Percentiles rank a stretch among this genome's conserved stretches.
Evolutionary conservation across 1,140 invertebrate genomes (phyloP).

Genomic region (Asobara japonica): DNA sequence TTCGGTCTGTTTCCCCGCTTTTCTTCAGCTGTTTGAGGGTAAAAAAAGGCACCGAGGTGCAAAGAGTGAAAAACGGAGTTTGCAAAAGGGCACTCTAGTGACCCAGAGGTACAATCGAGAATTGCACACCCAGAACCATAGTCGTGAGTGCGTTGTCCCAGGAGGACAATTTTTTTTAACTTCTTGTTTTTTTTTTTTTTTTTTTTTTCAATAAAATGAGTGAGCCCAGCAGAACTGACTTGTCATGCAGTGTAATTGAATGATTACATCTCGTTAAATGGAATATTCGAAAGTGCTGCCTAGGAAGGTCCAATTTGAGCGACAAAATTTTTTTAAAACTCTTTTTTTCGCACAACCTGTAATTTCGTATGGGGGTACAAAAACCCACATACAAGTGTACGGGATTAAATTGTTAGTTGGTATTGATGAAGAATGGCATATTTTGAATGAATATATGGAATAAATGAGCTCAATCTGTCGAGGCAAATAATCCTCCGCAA

Average conservation of each 20-base stretch:
- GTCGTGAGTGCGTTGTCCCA: not conserved
- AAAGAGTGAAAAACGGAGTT: constrained; percentile 1
- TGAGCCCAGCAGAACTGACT: constrained; percentile 31
- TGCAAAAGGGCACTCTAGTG: not conserved
- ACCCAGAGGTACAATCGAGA: not conserved
- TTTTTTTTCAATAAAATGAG: not conserved
- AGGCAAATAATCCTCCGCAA: not conserved
- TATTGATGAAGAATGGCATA: not conserved
- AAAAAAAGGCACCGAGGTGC: not conserved
- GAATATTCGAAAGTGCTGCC: constrained; percentile 37
- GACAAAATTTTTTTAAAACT: not conserved
- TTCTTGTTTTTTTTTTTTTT: no score
- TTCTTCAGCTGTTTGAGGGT: not conserved
- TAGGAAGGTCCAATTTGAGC: not conserved
- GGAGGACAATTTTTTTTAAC: not conserved
- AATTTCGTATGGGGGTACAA: constrained; percentile 35
- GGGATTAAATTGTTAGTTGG: not conserved
- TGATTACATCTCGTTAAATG: constrained; percentile 42
- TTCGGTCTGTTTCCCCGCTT: constrained; percentile 25
- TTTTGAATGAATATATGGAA: not conserved
- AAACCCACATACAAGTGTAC: not conserved
- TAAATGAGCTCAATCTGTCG: not conserved
- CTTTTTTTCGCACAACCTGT: constrained; percentile 37
- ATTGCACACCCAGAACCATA: not conserved
- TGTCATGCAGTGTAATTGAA: constrained; percentile 53